Percentiles rank a stretch among this genome's conserved stretches.
Evolutionary conservation across 2,888 invertebrate genomes (phyloP).

Genomic region (Chaetoderma sp.): DNA sequence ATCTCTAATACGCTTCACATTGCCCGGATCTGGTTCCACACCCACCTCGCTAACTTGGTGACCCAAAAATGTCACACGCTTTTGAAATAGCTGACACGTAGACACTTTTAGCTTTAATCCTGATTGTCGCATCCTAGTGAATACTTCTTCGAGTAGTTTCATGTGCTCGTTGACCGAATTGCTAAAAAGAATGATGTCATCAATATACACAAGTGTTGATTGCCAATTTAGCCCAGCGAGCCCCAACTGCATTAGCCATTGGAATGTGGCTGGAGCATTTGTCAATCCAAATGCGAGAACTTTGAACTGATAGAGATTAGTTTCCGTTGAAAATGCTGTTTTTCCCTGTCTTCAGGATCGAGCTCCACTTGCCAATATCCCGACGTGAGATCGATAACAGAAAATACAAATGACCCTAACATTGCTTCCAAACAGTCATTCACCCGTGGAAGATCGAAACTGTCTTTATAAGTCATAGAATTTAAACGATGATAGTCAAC

Average conservation of each 20-base stretch:
- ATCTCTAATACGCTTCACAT: slow-evolving; percentile 8
- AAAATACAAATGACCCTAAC: slow-evolving; percentile 13
- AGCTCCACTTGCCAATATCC: slow-evolving; percentile 43
- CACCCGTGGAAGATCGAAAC: slow-evolving; percentile 17
- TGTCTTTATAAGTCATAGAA: slow-evolving; percentile 19
- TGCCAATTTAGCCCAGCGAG: too few species aligned
- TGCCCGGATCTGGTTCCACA: slow-evolving; percentile 19
- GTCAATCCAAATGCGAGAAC: too few species aligned
- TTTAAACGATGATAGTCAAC: slow-evolving; percentile 49
- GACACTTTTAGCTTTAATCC: neutral
- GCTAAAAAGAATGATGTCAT: neutral
- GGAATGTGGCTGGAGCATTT: too few species aligned
- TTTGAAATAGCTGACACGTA: neutral
- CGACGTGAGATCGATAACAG: slow-evolving; percentile 13
- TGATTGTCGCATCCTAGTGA: neutral
- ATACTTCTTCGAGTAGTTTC: neutral
- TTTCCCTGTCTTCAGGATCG: slow-evolving; percentile 23
- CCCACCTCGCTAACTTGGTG: slow-evolving; percentile 24
- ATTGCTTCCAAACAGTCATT: slow-evolving; percentile 21
- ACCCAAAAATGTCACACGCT: slow-evolving; percentile 14
- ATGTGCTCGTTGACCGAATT: neutral
- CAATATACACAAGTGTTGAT: neutral
- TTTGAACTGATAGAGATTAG: too few species aligned
- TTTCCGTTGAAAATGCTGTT: too few species aligned
- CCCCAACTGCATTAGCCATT: too few species aligned